Evolutionary conservation across 2,888 invertebrate genomes (phyloP), one percentile per base, ranked within the genome.

Genomic region (Apantesis nais): DNA sequence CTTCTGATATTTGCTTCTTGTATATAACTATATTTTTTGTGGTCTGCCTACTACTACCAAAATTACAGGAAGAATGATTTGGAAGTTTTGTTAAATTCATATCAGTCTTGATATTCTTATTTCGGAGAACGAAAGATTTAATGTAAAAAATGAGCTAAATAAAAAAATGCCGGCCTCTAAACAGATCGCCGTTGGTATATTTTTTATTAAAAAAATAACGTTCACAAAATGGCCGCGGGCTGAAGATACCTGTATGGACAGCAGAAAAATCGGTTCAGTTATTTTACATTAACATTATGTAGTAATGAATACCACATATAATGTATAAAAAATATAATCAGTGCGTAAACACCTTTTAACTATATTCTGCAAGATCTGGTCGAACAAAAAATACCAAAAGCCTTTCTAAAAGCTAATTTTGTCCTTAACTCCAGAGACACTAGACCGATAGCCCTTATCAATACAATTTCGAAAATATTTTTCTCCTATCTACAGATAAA

Each of bases 191-290:
- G 78, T 81, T 84, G 83, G 79, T 78, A 77, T 62, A 79, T 85
- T 85, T 84, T 83, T 83, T 81, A 80, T 72, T 68, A 74, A 74
- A 78, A 82, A 87, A 83, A 83, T 85, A 81, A 79, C 79, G 87
- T 84, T 86, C 87, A 79, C 78, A 86, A 88, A 86, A 90, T 88
- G 84, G 88, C 92, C 85, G 84, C 86, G 63, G 89, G 92, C 88
- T 81, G 78, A 79, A 75, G 75, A 80, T 80, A 79, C 82, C 76
- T 29, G 89, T 89, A 91, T 41, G 67, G 90, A 67, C 62, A 76
- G 86, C 84, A 89, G 73, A 84, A 80, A 70, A 78, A 66, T 62
- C 12, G 62, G 58, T 62, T 65, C 52, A 31, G 12, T 48, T 14
- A 19, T 44, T 14, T 16, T 44, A 19, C 44, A 44, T 44, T 5